Evolutionary conservation across 2,797 vertebrate species (phyloP).

Genomic region (Microctenopoma lineatum): DNA sequence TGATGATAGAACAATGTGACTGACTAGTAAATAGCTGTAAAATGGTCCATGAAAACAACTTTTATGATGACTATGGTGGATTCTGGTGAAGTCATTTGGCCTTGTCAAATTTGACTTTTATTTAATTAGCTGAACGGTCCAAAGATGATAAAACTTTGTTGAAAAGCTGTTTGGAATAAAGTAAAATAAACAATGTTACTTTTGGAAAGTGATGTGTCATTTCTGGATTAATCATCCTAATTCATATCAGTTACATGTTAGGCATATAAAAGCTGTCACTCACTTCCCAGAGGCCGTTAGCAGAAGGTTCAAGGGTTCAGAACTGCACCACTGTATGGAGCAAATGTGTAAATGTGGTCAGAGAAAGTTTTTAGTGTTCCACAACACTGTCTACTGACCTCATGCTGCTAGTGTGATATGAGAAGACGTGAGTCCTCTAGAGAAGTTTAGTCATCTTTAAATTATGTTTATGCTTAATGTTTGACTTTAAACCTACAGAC

Average conservation of each 20-base stretch:
- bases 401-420: conserved; percentile 1
- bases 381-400: conserved; percentile 29
- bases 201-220: conserved; percentile 59
- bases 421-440: no score
- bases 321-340: conserved; percentile 35
- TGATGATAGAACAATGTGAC: conserved; percentile 25
- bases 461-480: no score
- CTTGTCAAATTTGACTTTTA: conserved; percentile 41
- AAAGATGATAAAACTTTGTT: conserved; percentile 47
- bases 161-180: conserved; percentile 47
- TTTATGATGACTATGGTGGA: conserved; percentile 42
- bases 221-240: conserved; percentile 62
- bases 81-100: conserved; percentile 53
- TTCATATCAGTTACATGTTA: conserved; percentile 59
- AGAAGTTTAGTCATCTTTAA: no score
- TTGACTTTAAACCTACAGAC: no score
- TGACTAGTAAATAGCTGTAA: conserved; percentile 46
- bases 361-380: conserved; percentile 58
- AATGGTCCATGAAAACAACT: conserved; percentile 48
- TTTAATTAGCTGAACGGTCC: conserved; percentile 37
- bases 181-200: conserved; percentile 55
- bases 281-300: conserved; percentile 53
- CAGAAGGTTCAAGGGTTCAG: conserved; percentile 61
- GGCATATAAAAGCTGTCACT: conserved; percentile 58
- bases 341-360: conserved; percentile 15